Conservation (phyloP, 2,113 vertebrate genomes). For the Phocoena phocoena region DNA sequence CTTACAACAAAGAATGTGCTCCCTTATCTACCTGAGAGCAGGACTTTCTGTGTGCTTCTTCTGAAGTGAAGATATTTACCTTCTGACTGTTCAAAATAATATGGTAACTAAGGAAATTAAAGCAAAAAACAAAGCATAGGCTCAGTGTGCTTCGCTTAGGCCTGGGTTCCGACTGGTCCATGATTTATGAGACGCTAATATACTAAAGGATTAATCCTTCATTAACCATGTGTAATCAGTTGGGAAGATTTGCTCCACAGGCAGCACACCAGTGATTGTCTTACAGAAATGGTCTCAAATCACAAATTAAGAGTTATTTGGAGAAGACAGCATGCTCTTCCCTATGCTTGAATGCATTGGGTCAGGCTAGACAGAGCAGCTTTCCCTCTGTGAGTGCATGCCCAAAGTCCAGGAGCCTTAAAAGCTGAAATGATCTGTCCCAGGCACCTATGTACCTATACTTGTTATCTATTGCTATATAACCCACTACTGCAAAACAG, state of each 20-base stretch:
- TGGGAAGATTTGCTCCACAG: conserved; percentile 74
- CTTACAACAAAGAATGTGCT: not conserved
- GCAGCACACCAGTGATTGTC: conserved; percentile 59
- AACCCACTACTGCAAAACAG: not conserved
- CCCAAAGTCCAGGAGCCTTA: not conserved
- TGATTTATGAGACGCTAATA: conserved; percentile 75
- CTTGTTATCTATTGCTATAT: not conserved
- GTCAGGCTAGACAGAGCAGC: not conserved
- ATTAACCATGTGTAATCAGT: conserved; percentile 79
- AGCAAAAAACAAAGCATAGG: conserved; percentile 3
- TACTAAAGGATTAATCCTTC: conserved; percentile 82
- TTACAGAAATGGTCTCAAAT: conserved; percentile 63
- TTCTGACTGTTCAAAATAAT: conserved; percentile 41
- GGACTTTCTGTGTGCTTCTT: conserved; percentile 40
- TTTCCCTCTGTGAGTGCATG: not conserved
- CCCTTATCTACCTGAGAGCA: conserved; percentile 14
- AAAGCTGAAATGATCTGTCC: not conserved
- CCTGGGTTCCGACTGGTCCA: conserved; percentile 63
- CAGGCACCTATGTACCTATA: not conserved
- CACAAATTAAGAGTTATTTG: conserved; percentile 43
- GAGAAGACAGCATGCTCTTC: conserved; percentile 14
- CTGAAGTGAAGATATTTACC: conserved; percentile 41
- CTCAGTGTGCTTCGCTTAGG: not conserved
- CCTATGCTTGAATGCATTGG: not conserved
- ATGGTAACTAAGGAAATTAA: conserved; percentile 41